Conservation (phyloP, 2,113 vertebrate genomes). For the Sander vitreus region DNA sequence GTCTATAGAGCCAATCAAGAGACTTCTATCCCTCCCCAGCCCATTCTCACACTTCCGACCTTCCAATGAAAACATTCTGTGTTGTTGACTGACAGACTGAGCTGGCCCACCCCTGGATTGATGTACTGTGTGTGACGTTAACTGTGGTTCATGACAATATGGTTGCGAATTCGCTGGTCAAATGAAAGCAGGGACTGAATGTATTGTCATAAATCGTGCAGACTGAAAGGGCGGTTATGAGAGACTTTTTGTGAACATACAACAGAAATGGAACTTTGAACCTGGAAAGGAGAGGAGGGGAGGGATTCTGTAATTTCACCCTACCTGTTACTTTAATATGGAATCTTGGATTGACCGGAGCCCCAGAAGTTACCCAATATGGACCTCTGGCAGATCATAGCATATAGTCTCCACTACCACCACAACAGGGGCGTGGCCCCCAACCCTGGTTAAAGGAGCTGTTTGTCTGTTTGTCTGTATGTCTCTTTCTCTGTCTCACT, state of each 20-base stretch:
- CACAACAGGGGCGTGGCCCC: conserved; percentile 36
- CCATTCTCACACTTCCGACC: conserved; percentile 60
- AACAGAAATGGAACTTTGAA: conserved; percentile 44
- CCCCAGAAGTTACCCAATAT: conserved; percentile 66
- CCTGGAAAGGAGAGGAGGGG: conserved; percentile 44
- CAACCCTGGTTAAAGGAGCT: conserved; percentile 61
- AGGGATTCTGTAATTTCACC: conserved; percentile 70
- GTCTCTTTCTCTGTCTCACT: conserved; percentile 67
- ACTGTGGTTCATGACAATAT: conserved; percentile 49
- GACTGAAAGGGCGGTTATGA: conserved; percentile 36
- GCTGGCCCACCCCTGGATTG: conserved; percentile 57
- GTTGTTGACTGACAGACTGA: conserved; percentile 71
- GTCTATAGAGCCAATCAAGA: conserved; percentile 90
- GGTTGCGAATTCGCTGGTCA: conserved; percentile 38
- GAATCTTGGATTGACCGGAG: conserved; percentile 66
- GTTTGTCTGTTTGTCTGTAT: conserved; percentile 65
- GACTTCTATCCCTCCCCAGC: conserved; percentile 70
- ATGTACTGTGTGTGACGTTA: conserved; percentile 58
- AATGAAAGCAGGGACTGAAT: conserved; percentile 60
- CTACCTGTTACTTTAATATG: conserved; percentile 65
- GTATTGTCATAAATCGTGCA: conserved; percentile 67
- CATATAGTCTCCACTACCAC: conserved; percentile 66
- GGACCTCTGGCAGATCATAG: conserved; percentile 77
- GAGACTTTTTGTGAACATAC: conserved; percentile 56
- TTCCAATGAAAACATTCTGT: conserved; percentile 69